These are phyloP conservation scores for Trialeurodes vaporariorum DNA, from an alignment of 1,140 invertebrate genomes.

Conservation along the genomic window DNA sequence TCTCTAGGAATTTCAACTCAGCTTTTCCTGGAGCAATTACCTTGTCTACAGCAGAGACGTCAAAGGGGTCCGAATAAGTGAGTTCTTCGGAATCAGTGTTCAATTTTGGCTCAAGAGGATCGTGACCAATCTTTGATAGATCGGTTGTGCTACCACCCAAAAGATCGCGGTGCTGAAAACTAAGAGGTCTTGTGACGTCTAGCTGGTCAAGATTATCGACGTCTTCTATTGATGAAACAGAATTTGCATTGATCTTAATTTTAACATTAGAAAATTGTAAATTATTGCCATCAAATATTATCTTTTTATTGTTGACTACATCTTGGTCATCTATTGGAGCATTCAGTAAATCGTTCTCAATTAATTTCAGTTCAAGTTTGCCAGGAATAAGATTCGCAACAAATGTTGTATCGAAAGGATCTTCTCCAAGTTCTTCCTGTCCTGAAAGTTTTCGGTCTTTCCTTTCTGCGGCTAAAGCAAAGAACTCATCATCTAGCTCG, in stretches of 20 bases:
- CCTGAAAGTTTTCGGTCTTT: conserved; percentile 36
- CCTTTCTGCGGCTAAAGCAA: conserved; percentile 57
- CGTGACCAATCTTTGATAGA: conserved; percentile 51
- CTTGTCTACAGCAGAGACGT: conserved; percentile 61
- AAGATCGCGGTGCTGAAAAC: conserved; percentile 23
- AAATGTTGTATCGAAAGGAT: conserved; percentile 79
- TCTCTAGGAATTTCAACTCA: conserved; percentile 59
- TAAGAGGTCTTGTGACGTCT: conserved; percentile 17
- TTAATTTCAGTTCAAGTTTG: conserved; percentile 47
- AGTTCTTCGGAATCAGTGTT: conserved; percentile 40
- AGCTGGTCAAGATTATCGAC: conserved; percentile 8
- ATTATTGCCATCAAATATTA: conserved; percentile 12
- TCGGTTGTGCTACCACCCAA: conserved; percentile 55
- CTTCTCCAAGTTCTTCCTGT: conserved; percentile 33
- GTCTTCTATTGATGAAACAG: conserved; percentile 8
- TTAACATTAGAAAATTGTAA: conserved; percentile 10
- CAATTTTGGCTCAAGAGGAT: conserved; percentile 48
- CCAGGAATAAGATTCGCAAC: conserved; percentile 61
- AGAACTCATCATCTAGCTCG: conserved; percentile 55
- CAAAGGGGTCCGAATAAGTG: conserved; percentile 53
- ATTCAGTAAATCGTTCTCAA: conserved; percentile 43
- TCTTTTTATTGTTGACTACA: conserved; percentile 1
- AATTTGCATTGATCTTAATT: conserved; percentile 14
- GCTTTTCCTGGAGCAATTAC: conserved; percentile 54
- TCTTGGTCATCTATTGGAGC: conserved; percentile 16